Evolutionary conservation across 2,888 invertebrate genomes (phyloP).

Genomic region (Meghimatium bilineatum): DNA sequence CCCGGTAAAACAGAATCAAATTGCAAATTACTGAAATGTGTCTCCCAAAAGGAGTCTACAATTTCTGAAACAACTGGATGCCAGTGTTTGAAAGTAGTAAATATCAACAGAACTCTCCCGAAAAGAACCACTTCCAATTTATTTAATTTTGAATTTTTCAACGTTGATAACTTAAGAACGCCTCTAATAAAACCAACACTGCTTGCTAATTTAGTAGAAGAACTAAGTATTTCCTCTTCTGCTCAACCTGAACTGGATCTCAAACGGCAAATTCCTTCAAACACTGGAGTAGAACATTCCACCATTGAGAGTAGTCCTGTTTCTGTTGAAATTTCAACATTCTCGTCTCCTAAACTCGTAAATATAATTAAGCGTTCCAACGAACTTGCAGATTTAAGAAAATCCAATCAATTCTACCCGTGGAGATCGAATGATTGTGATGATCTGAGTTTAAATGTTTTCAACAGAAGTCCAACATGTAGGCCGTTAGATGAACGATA

Average conservation of each 20-base stretch:
- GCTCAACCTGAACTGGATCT: neutral
- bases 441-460: neutral
- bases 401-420: neutral
- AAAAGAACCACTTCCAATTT: constrained; percentile 13
- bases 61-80: neutral
- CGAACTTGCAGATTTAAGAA: neutral
- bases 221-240: neutral
- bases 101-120: neutral
- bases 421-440: neutral
- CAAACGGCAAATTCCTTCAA: neutral
- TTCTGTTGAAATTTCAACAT: neutral
- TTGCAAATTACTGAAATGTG: neutral
- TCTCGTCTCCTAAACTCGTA: neutral
- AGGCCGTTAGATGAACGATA: neutral
- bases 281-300: neutral
- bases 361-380: neutral
- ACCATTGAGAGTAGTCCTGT: neutral
- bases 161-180: constrained; percentile 35
- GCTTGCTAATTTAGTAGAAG: neutral
- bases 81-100: neutral
- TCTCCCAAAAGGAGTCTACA: neutral
- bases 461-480: neutral
- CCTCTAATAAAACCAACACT: constrained; percentile 36
- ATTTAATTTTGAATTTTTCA: constrained; percentile 39
- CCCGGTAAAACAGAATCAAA: neutral